Evolutionary conservation across 2,113 vertebrate genomes (phyloP), one percentile per base, ranked within the genome.

Genomic region (Delphinus delphis): DNA sequence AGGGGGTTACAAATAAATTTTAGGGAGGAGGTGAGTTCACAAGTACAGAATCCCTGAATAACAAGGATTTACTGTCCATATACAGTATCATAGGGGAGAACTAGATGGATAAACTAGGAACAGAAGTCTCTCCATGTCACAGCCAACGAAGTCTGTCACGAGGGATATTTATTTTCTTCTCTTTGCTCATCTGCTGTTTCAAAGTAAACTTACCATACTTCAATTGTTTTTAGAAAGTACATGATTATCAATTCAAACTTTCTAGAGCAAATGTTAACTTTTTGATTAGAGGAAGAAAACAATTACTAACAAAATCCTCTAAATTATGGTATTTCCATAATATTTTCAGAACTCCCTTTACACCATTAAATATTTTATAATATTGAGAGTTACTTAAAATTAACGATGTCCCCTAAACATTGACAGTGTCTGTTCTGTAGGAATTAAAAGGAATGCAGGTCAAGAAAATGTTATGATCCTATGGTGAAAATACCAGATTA

Each of bases 381-480:
- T 73, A 74, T 4, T 77, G 63, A 63, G 47, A 68, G 31, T 77
- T 93, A 67, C 58, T 70, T 63, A 74, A 63, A 14, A 83, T 86
- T 62, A 94, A 77, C 3, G 1, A 82, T 1, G 11, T 28, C 15
- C 44, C 26, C 36, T 71, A 82, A 79, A 20, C 23, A 63, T 1
- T 73, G n/a, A 60, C 7, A 63, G 50, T 70, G 87, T 65, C 31
- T 33, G 50, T 41, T 80, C n/a, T 33, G 13, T 31, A 93, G 11
- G 3, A 76, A 74, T n/a, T 63, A 60, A 96, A 92, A 90, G 21
- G 21, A 33, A 74, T 60, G 38, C 1, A 60, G 8, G 10, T 85
- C 15, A 88, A 91, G 58, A 96, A 36, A 50, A 55, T 7, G 31
- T 92, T n/a, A 36, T 28, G 81, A 67, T 74, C 80, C 38, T 90